Conservation (phyloP, 2,113 vertebrate species). For the Antigone vipio region DNA sequence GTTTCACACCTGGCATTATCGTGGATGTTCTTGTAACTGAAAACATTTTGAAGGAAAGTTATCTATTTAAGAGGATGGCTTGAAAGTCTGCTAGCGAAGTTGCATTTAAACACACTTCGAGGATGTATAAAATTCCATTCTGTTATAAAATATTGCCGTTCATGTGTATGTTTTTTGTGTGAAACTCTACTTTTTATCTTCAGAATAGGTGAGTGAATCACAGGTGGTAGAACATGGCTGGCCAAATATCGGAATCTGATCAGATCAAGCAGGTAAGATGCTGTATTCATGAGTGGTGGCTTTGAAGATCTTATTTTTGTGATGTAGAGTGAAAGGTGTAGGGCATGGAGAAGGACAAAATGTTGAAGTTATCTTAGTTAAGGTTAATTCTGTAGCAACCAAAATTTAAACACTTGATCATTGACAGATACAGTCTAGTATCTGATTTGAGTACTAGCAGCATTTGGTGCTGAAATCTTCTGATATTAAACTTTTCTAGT, state of each 20-base stretch:
- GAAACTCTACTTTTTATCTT: neutral
- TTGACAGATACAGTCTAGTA: neutral
- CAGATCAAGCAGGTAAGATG: slow-evolving; percentile 94
- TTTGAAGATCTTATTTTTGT: neutral
- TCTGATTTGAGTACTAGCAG: neutral
- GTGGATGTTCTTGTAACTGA: neutral
- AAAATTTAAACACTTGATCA: neutral
- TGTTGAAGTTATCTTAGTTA: neutral
- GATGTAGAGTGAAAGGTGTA: neutral
- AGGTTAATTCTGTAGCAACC: neutral
- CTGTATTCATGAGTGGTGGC: neutral
- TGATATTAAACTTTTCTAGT: neutral
- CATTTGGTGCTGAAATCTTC: neutral
- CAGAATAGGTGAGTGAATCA: slow-evolving; percentile 56
- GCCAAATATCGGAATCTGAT: slow-evolving; percentile 89
- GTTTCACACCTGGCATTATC: neutral
- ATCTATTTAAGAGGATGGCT: neutral
- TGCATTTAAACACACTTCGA: neutral
- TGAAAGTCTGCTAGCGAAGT: neutral
- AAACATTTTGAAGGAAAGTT: neutral
- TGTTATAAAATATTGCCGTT: neutral
- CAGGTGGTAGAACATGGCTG: slow-evolving; percentile 78
- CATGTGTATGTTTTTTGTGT: neutral
- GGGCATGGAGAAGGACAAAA: neutral
- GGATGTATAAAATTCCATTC: neutral